Percentiles rank a stretch among this genome's conserved stretches.
phyloP scores from a whole-genome alignment of 2,888 invertebrate genomes.

The Plemyria rubiginata region DNA sequence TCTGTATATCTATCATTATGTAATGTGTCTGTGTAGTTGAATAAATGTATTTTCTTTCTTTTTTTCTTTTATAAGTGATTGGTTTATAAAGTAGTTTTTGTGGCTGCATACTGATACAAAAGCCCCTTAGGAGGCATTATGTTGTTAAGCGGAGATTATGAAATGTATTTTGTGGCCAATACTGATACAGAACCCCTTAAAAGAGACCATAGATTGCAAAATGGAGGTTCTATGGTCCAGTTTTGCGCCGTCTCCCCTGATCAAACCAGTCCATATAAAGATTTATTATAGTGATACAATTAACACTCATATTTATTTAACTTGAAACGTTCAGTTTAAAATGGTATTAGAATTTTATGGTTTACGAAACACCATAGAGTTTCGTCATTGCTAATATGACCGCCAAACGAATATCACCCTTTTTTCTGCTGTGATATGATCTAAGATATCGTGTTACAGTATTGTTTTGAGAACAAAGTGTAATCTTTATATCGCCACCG shows the following conservation, averaged over 20 bases:
- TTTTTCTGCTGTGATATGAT: constrained; percentile 1
- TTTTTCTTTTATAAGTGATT: no score
- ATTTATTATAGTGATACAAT: constrained; percentile 30
- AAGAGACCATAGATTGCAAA: no score
- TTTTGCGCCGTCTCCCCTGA: constrained; percentile 11
- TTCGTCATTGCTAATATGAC: constrained; percentile 1
- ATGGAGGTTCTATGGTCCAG: neutral
- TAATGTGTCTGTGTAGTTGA: no score
- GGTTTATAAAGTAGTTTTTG: no score
- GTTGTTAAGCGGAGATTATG: no score
- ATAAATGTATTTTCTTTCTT: no score
- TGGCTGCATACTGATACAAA: no score
- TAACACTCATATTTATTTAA: constrained; percentile 35
- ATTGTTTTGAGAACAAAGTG: constrained; percentile 23
- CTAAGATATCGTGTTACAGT: constrained; percentile 1
- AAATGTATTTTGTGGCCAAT: no score
- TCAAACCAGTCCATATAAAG: constrained; percentile 29
- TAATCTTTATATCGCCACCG: constrained; percentile 34
- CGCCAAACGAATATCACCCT: constrained; percentile 1
- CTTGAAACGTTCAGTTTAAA: constrained; percentile 31
- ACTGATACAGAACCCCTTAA: no score
- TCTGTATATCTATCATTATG: no score
- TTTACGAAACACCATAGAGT: constrained; percentile 26
- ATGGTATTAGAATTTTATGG: constrained; percentile 33
- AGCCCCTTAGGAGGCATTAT: no score